phyloP scores from a whole-genome alignment of 2,113 vertebrate species.

The Brevimyrus niger region DNA sequence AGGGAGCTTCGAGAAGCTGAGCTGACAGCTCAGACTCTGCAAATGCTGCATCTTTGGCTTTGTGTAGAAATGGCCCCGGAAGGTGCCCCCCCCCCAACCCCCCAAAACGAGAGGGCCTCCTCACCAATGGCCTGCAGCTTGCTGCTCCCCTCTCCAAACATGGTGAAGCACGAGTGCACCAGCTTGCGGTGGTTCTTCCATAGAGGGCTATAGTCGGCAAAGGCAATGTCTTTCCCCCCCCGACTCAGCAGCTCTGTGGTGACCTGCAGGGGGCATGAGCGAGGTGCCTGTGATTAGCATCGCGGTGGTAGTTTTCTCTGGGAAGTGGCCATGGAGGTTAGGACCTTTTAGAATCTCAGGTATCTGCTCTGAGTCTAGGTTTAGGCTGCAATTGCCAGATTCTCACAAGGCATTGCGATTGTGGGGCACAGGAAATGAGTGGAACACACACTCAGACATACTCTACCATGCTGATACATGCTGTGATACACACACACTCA shows the following conservation, averaged over 20 bases:
- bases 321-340: background rate
- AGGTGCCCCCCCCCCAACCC: background rate
- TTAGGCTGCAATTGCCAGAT: background rate
- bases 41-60: background rate
- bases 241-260: constrained; percentile 60
- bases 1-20: background rate
- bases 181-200: constrained; percentile 61
- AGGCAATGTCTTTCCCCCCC: constrained; percentile 65
- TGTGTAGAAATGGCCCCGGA: background rate
- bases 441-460: background rate
- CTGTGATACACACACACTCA: background rate
- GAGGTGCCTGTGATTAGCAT: background rate
- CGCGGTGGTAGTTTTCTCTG: background rate
- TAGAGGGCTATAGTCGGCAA: constrained; percentile 55
- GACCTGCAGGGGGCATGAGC: constrained; percentile 42
- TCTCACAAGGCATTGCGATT: background rate
- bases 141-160: constrained; percentile 58
- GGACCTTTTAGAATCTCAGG: background rate
- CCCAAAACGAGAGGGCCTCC: background rate
- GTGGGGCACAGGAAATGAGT: background rate
- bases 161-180: constrained; percentile 56
- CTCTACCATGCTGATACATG: background rate
- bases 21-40: background rate
- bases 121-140: constrained; percentile 61
- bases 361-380: background rate